Evolutionary conservation across 92 coral and sea anemone genomes (phyloP), one percentile per base, ranked within the genome.

Genomic region (Porites divaricata): DNA sequence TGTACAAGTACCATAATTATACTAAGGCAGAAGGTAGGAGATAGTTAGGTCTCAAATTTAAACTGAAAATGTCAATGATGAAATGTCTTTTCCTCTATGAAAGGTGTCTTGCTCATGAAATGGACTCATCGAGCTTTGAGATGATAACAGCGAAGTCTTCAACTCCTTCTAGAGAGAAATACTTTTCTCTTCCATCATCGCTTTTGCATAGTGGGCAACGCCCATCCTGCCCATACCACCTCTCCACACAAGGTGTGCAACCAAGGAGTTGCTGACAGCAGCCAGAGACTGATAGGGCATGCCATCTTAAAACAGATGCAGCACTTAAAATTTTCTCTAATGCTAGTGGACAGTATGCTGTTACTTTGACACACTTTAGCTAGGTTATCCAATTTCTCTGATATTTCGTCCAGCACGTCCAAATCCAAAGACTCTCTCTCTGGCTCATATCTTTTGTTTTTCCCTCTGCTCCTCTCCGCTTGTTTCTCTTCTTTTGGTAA

Each of bases 211-310:
- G 2, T 25, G 73, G 73, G 51, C 73, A 68, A 19, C 7, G 45
- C 24, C 21, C 26, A 68, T 68, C 41, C 22, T 26, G 19, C 13
- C 11, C 51, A 68, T 26, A 68, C 73, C 73, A 68, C 41, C 19
- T 68, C 41, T 26, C 45, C 14, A 68, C 50, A 51, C 73, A 68
- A 26, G 73, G 51, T 26, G 50, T 20, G 45, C 73, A 26, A 26
- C 73, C 73, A 13, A 68, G 20, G 15, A 68, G 73, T 12, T n/a
- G 50, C 41, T 68, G 51, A 51, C 73, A 68, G 73, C 73, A 68
- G 21, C 50, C 41, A 49, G 73, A 68, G 13, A 68, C 53, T 25
- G 50, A 68, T 13, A 26, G 13, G 50, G 50, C 51, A 17, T n/a
- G 73, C 73, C 50, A 26, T 26, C 45, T 68, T 68, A 13, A 68